Evolutionary conservation across 2,113 vertebrate genomes (phyloP), one percentile per base, ranked within the genome.

Genomic region (Gyps fulvus): DNA sequence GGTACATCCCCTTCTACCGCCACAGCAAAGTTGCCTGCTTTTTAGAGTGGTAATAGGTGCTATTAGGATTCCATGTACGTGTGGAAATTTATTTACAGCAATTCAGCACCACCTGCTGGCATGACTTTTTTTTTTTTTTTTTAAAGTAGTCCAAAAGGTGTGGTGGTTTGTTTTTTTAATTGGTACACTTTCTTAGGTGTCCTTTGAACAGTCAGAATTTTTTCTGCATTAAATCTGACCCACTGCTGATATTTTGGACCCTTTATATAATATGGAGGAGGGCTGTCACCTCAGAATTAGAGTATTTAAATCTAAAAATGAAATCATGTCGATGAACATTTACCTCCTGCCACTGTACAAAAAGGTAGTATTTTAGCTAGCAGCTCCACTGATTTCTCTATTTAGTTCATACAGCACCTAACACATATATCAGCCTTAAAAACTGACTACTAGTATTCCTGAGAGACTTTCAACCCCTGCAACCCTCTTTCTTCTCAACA

Each of bases 81-180:
- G 4, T 47, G 57, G 80, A 32, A 32, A 85, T 69, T n/a, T 70
- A 85, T 90, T 73, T 85, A 66, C 71, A 76, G 78, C 58, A 69
- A 77, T 22, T 83, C 91, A 95, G 95, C 95, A 95, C 96, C 97
- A 96, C 94, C 96, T 97, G 84, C 91, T 96, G 95, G 95, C 36
- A 77, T 0, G 2, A 43, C 7, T 69, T 40, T 36, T 55, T 49
- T 23, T 38, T 54, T 69, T 43, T 36, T 55, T 47, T 16, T 31
- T 15, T 5, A 3, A 81, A 59, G 9, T 5, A 27, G 3, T 29
- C 42, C 5, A 7, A 40, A 89, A 84, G 11, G 58, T 38, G 47
- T 42, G 47, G 4, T 45, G 34, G 36, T 57, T 73, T 47, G 42
- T 4, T 59, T 49, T 87, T 72, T 59, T 36, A 85, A 90, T 10